phyloP scores from a whole-genome alignment of 2,113 vertebrate species.

The Panurus biarmicus region DNA sequence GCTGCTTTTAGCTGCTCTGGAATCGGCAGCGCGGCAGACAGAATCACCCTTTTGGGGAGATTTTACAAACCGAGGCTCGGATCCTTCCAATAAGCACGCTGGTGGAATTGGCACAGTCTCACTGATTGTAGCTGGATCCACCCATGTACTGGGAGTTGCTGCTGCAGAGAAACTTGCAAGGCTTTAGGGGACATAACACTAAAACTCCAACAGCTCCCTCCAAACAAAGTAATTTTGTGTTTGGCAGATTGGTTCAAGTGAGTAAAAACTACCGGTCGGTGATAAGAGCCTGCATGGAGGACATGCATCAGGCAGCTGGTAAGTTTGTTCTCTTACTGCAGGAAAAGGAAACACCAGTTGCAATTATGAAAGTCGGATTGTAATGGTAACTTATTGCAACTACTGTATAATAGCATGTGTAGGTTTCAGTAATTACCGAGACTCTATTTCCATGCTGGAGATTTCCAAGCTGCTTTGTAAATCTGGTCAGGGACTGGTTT shows the following conservation, averaged over 20 bases:
- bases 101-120: accelerated
- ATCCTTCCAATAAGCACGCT: not conserved
- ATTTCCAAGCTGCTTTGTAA: not conserved
- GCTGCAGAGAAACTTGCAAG: not conserved
- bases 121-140: not conserved
- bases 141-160: not conserved
- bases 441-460: not conserved
- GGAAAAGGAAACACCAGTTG: not conserved
- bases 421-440: not conserved
- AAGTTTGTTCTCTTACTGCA: not conserved
- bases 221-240: not conserved
- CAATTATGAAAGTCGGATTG: not conserved
- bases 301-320: slow-evolving; percentile 88
- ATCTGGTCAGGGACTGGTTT: not conserved
- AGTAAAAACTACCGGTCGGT: slow-evolving; percentile 97
- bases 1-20: not conserved
- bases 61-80: not conserved
- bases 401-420: not conserved
- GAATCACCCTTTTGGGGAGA: not conserved
- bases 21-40: not conserved
- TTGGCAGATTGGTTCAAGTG: slow-evolving; percentile 85
- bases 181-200: not conserved
- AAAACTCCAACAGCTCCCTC: not conserved
- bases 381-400: not conserved
- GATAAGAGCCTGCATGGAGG: slow-evolving; percentile 92